Conservation (phyloP, 2,113 vertebrate genomes). For the Stercorarius parasiticus region DNA sequence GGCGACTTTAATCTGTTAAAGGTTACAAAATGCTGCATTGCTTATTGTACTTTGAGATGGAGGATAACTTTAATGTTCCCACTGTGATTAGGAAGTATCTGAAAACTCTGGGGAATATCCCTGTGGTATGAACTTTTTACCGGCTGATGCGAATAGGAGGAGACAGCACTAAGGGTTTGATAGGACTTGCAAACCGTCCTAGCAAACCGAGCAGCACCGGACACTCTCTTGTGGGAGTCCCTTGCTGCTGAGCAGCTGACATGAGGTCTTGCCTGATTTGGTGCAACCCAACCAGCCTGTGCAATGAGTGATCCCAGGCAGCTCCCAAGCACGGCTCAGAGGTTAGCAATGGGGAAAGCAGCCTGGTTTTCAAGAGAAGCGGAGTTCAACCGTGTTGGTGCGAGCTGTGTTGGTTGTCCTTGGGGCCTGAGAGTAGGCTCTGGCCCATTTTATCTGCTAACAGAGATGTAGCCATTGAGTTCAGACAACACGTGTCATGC, state of each 20-base stretch:
- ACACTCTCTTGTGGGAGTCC: background rate
- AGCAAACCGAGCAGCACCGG: accelerated
- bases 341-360: background rate
- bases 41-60: background rate
- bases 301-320: background rate
- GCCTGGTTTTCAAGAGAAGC: background rate
- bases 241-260: background rate
- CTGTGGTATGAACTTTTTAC: background rate
- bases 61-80: background rate
- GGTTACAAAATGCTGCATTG: background rate
- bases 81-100: background rate
- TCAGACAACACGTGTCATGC: accelerated
- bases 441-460: background rate
- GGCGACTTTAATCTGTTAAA: background rate
- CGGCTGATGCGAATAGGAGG: background rate
- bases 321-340: background rate
- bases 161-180: background rate
- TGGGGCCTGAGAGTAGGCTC: background rate
- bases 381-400: background rate
- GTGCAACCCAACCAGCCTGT: background rate
- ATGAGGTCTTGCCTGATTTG: background rate
- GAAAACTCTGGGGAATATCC: background rate
- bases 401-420: background rate
- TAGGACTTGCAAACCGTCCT: background rate
- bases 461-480: background rate